These are phyloP conservation scores for Caenorhabditis parvicauda DNA, from an alignment of 2,888 invertebrate species.

Conservation along the genomic window DNA sequence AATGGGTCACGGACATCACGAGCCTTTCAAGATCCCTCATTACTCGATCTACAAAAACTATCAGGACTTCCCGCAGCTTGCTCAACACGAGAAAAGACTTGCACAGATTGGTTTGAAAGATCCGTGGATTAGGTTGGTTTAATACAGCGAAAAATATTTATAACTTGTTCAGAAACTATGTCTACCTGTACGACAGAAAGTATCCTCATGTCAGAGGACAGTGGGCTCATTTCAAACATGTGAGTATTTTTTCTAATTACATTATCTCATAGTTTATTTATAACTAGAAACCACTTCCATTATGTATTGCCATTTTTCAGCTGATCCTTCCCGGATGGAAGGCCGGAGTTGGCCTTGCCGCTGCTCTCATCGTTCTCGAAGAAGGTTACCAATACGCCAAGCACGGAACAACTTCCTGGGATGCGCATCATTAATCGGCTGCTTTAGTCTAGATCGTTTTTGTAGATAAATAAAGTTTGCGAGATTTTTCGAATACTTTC, in stretches of 20 bases:
- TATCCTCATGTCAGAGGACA: conserved; percentile 47
- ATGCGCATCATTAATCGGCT: conserved; percentile 40
- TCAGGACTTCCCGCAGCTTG: conserved; percentile 51
- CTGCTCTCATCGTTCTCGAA: conserved; percentile 50
- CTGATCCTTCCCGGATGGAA: conserved; percentile 50
- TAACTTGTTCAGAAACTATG: conserved; percentile 45
- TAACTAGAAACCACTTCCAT: not conserved
- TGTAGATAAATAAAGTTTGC: not conserved
- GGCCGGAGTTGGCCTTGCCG: conserved; percentile 49
- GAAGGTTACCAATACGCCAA: conserved; percentile 51
- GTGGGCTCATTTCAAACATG: conserved; percentile 51
- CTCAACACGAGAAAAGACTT: conserved; percentile 53
- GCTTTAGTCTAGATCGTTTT: not conserved
- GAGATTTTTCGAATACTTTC: not conserved
- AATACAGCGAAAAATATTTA: not conserved
- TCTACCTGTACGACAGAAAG: conserved; percentile 48
- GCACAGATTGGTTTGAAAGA: conserved; percentile 57
- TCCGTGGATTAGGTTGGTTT: conserved; percentile 58
- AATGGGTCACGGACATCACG: conserved; percentile 54
- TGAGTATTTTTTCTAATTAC: conserved; percentile 3
- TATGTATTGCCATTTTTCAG: conserved; percentile 23
- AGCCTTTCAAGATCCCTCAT: conserved; percentile 56
- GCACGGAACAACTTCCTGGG: conserved; percentile 56
- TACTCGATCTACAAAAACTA: conserved; percentile 57
- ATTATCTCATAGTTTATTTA: too few species aligned